Base-by-base conservation (phyloP, 2,888 invertebrate species). In the Hetaerina titia region DNA sequence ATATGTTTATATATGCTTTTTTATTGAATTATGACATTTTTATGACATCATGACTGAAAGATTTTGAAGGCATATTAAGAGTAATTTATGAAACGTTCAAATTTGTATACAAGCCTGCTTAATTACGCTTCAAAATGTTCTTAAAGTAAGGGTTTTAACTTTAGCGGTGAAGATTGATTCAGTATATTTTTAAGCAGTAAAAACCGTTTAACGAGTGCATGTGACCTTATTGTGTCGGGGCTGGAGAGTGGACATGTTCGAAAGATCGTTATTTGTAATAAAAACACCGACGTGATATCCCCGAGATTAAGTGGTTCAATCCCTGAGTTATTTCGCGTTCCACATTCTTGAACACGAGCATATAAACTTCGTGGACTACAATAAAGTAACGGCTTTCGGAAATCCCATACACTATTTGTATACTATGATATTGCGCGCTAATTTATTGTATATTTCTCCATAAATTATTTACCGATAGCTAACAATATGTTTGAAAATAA, bases 171-270 rank as follows among this genome's bases (percentile, higher is more conserved):
- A 11, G n/a, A 13, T 81, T n/a, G 31, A 31, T 81, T 15, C 25
- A 81, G 81, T 13, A 81, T 81, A 25, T 81, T 81, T 81, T 31
- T 31, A 69, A 81, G 81, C 31, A 81, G 81, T 81, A 81, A 81
- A 81, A 81, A 31, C 31, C 4, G 31, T 31, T 81, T 69, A 31
- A 81, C 81, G 81, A 81, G 25, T 22, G 22, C 31, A 81, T 5
- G 9, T 9, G 81, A 31, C 19, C 25, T 81, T 81, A 81, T 81
- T 22, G 31, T 11, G 31, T 13, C 25, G 31, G 25, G 81, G 15
- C 25, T 81, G 81, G 13, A 81, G 81, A 5, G 60, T 69, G 22
- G 22, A 4, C 22, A 22, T 69, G 69, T n/a, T 19, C 69, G 22
- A 69, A 22, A 8, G 19, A 19, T 22, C 69, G 69, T 69, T 69